Base-by-base conservation (phyloP, 1,140 invertebrate species). In the Apis laboriosa region DNA sequence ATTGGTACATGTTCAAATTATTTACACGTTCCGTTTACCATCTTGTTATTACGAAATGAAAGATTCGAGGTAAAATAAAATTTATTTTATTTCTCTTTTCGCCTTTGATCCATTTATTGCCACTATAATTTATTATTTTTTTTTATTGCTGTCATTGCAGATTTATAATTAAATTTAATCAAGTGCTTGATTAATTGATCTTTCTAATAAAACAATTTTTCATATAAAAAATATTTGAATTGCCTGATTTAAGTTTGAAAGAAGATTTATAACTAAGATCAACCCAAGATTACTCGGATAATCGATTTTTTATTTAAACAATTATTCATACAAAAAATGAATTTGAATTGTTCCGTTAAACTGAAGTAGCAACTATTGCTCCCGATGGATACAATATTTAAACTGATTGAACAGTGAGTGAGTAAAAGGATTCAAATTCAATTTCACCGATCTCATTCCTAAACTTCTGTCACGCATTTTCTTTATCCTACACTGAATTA, bases 1-100 rank as follows among this genome's bases (percentile, higher is more conserved):
- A 53, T 55, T 28, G 53, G 28, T 60, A 66, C 34, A 5, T 43
- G 9, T 21, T 24, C 34, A 61, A 81, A 76, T 81, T 81, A 76
- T 76, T 60, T 60, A 56, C 71, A 1, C 7, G 55, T 15, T 49
- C 11, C 51, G 17, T 61, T n/a, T 53, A 53, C 53, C 43, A 43
- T 53, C 53, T 60, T n/a, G 9, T 28, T 24, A 51, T 60, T 51
- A n/a, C 21, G 51, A 9, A 9, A 7, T 1, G 19, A 2, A 60
- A 21, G 3, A n/a, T n/a, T 9, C 21, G 9, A 60, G 21, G 0
- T 11, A n/a, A 60, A 60, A 60, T 60, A 21, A 7, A 2, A 21
- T 21, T n/a, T 24, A 19, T 4, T 53, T 53, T 3, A 0, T 70
- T 70, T 12, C n/a, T 49, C 12, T 53, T 15, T 12, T 7, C 34